Percentiles rank a stretch among this genome's conserved stretches.
Conservation (phyloP, 1,140 invertebrate species). For the Whitmania pigra region DNA sequence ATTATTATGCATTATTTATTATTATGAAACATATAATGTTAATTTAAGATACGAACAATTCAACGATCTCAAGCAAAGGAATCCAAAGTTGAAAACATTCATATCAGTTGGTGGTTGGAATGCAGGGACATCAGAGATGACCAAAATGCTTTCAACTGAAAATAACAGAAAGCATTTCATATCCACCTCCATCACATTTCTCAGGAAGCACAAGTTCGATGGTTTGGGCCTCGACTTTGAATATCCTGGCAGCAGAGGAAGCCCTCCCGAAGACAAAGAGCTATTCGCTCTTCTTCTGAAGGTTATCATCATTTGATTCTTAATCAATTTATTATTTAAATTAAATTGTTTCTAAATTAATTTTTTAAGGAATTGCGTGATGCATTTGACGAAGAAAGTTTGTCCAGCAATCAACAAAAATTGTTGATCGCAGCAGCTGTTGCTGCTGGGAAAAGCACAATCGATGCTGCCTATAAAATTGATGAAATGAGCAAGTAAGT, state of each 20-base stretch:
- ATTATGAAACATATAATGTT: too few species aligned
- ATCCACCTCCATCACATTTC: conserved; percentile 58
- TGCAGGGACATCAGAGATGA: conserved; percentile 65
- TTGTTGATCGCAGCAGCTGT: conserved; percentile 84
- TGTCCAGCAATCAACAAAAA: conserved; percentile 45
- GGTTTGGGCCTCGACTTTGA: conserved; percentile 93
- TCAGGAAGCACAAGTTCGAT: conserved; percentile 82
- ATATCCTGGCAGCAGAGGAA: conserved; percentile 79
- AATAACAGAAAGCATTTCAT: conserved; percentile 31
- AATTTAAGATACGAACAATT: conserved; percentile 82
- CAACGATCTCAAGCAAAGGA: conserved; percentile 78
- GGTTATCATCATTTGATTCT: conserved; percentile 40
- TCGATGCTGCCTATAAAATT: conserved; percentile 42
- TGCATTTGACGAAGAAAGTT: not conserved
- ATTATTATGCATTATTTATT: too few species aligned
- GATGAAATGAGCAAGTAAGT: conserved; percentile 23
- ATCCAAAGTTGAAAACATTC: conserved; percentile 78
- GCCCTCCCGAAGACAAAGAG: conserved; percentile 72
- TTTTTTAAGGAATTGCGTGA: not conserved
- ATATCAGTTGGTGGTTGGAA: conserved; percentile 93
- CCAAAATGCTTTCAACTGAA: conserved; percentile 30
- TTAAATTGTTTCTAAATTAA: not conserved
- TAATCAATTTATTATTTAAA: not conserved
- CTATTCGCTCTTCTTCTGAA: conserved; percentile 77
- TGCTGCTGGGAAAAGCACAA: conserved; percentile 54